A percentile compares a stretch with the other conserved stretches of the same genome.
Conservation (phyloP, 2,797 vertebrate species). For the Agapornis canus region DNA sequence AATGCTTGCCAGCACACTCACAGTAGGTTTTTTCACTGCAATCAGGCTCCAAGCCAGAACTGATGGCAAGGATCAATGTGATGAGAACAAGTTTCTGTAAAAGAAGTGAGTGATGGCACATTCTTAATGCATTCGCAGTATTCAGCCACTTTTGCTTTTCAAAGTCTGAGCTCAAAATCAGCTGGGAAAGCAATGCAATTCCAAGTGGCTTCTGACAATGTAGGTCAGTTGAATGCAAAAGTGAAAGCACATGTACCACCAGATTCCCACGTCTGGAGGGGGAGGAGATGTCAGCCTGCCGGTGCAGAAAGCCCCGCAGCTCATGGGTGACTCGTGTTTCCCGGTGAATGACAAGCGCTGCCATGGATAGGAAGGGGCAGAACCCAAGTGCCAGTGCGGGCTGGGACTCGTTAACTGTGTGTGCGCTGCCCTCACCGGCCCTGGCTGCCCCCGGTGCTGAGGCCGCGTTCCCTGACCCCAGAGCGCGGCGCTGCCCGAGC, state of each 20-base stretch:
- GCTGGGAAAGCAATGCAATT: background rate
- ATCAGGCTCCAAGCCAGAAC: background rate
- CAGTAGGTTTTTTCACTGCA: rapidly evolving
- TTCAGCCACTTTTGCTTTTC: background rate
- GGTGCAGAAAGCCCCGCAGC: background rate
- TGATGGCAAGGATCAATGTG: background rate
- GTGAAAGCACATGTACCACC: slow-evolving; percentile 42
- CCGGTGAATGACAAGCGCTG: background rate
- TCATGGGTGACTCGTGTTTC: background rate
- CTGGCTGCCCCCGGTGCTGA: background rate
- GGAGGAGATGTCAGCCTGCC: background rate
- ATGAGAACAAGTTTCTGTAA: background rate
- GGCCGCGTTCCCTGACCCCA: background rate
- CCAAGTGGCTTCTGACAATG: background rate
- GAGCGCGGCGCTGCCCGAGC: background rate
- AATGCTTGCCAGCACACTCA: background rate
- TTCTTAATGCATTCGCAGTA: background rate
- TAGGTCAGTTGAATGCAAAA: slow-evolving; percentile 60
- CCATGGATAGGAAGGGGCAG: background rate
- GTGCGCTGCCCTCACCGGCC: background rate
- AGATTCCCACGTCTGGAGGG: slow-evolving; percentile 24
- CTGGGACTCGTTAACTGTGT: background rate
- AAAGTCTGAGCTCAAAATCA: background rate
- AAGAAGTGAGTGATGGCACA: background rate
- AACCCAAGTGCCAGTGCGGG: rapidly evolving